Evolutionary conservation across 2,797 vertebrate genomes (phyloP).

Genomic region (Enteromius unitaeniatus): DNA sequence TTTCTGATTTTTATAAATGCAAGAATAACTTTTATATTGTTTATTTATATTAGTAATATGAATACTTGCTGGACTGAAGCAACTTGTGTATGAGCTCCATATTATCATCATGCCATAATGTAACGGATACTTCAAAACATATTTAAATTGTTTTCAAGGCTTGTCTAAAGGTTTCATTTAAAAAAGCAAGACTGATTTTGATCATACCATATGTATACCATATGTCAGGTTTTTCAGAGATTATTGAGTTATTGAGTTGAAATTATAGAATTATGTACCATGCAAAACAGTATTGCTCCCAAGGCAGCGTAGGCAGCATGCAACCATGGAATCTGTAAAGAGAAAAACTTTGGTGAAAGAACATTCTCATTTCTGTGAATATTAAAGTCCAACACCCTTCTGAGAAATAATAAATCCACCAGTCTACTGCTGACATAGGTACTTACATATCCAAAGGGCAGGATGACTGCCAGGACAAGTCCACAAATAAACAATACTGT

Average conservation of each 20-base stretch:
- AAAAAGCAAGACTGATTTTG: not conserved
- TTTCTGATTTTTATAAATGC: not conserved
- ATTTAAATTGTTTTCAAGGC: not conserved
- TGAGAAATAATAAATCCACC: not conserved
- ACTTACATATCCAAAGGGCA: constrained; percentile 91
- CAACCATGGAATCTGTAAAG: constrained; percentile 87
- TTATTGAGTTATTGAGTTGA: not conserved
- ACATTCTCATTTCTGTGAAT: not conserved
- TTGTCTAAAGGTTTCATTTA: too few species aligned
- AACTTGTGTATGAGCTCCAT: not conserved
- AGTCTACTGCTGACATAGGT: not conserved
- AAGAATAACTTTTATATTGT: not conserved
- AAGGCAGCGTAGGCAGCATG: constrained; percentile 84
- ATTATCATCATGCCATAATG: not conserved
- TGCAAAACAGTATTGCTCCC: constrained; percentile 89
- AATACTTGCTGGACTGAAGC: not conserved
- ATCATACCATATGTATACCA: not conserved
- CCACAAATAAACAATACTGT: constrained; percentile 89
- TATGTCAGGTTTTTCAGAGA: not conserved
- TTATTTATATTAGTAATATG: not conserved
- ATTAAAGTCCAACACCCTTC: constrained; percentile 21
- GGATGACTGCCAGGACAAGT: constrained; percentile 81
- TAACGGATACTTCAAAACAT: not conserved
- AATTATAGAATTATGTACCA: constrained; percentile 74
- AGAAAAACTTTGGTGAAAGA: not conserved